Evolutionary conservation across 2,888 invertebrate genomes (phyloP), one percentile per base, ranked within the genome.

Genomic region (Coelogynopora nodosa): DNA sequence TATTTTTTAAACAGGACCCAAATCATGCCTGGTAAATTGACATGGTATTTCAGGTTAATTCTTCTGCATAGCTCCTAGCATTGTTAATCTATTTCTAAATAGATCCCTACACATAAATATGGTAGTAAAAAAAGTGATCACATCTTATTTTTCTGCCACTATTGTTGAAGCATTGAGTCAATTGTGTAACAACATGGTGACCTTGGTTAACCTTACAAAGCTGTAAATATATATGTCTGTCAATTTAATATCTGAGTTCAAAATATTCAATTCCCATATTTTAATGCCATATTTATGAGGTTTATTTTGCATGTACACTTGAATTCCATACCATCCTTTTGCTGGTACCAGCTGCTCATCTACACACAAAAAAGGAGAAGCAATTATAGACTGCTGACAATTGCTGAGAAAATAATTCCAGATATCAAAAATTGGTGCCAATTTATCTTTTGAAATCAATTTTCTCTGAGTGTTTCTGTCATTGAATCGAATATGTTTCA

Each of bases 111-210:
- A n/a, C n/a, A n/a, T n/a, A n/a, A n/a, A n/a, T n/a, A n/a, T n/a
- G n/a, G n/a, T n/a, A n/a, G n/a, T n/a, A n/a, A 74, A 74, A 74
- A 74, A 74, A 74, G 5, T 23, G 5, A 74, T 74, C 74, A 74
- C 74, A 74, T 13, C 18, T 74, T 74, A 74, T 74, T n/a, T 74
- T 74, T 74, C 74, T 74, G 18, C 74, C 74, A 74, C 18, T 74
- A 2, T 74, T 74, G 74, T n/a, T n/a, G 23, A 74, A 74, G 5
- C 18, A 26, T 74, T 26, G 27, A 74, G 18, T n/a, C 5, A 74
- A 26, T 26, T 74, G 74, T 26, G 23, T 10, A 26, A 74, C 5
- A 10, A 74, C 74, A 10, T 26, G 27, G 5, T 74, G 18, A n/a
- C 74, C 74, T 74, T 74, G 74, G 23, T 74, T 74, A 74, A n/a